A percentile compares a stretch with the other conserved stretches of the same genome.
These are phyloP conservation scores for Aselliscus stoliczkanus DNA, from an alignment of 2,797 vertebrate genomes.

Conservation along the genomic window DNA sequence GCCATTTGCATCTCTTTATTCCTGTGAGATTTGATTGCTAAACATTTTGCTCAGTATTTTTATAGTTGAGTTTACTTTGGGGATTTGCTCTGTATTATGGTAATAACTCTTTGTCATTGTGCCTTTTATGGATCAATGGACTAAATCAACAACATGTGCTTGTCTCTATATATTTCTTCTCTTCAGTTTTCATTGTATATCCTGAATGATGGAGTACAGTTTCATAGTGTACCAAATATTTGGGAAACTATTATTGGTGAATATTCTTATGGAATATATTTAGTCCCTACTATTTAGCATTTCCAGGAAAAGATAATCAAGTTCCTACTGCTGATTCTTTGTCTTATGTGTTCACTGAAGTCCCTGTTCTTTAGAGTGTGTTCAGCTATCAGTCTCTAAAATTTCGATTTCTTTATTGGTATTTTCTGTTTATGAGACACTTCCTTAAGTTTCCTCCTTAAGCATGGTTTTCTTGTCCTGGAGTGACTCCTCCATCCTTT, in stretches of 20 bases:
- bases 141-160: not conserved
- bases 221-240: not conserved
- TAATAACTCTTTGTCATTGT: too few relatives aligned
- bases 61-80: too few relatives aligned
- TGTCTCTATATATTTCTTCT: not conserved
- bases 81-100: too few relatives aligned
- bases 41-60: too few relatives aligned
- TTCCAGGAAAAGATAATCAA: not conserved
- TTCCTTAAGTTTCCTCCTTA: not conserved
- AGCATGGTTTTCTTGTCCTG: not conserved
- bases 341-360: not conserved
- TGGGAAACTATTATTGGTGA: not conserved
- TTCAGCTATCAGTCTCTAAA: not conserved
- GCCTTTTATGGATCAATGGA: too few relatives aligned
- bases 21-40: too few relatives aligned
- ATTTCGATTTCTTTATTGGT: not conserved
- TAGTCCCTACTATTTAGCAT: not conserved
- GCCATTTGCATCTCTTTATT: too few relatives aligned
- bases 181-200: not conserved
- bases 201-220: not conserved
- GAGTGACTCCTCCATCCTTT: not conserved
- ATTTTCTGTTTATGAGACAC: not conserved
- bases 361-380: not conserved
- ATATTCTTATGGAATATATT: not conserved
- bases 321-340: not conserved